These are phyloP conservation scores for Pipra filicauda DNA, from an alignment of 2,113 vertebrate genomes.

Conservation along the genomic window DNA sequence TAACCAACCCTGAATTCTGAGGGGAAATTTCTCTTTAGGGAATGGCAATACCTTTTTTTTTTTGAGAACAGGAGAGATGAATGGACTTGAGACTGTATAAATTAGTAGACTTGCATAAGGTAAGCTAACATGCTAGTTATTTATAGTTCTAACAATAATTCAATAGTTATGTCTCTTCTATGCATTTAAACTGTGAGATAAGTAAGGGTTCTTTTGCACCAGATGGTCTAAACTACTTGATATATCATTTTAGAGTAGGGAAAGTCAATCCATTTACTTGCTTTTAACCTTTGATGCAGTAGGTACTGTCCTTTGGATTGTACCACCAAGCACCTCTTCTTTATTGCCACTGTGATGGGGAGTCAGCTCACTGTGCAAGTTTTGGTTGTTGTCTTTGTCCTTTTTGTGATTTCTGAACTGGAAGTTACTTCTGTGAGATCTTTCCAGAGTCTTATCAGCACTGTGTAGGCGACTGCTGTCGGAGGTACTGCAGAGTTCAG, in stretches of 20 bases:
- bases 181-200: neutral
- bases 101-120: neutral
- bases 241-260: accelerated
- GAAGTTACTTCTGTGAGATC: neutral
- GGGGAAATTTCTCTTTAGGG: neutral
- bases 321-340: neutral
- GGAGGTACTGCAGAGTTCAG: neutral
- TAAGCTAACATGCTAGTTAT: neutral
- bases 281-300: constrained; percentile 11
- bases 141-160: neutral
- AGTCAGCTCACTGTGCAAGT: neutral
- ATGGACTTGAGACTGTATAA: neutral
- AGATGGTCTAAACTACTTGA: neutral
- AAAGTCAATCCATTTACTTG: neutral
- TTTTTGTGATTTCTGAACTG: neutral
- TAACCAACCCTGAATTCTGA: neutral
- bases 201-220: neutral
- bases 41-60: neutral
- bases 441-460: neutral
- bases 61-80: neutral
- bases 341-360: accelerated
- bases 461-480: neutral
- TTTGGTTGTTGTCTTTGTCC: neutral
- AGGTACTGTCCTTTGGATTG: neutral
- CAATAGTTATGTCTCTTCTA: neutral